Evolutionary conservation across 2,797 vertebrate genomes (phyloP), one percentile per base, ranked within the genome.

Genomic region (Denticeps clupeoides): DNA sequence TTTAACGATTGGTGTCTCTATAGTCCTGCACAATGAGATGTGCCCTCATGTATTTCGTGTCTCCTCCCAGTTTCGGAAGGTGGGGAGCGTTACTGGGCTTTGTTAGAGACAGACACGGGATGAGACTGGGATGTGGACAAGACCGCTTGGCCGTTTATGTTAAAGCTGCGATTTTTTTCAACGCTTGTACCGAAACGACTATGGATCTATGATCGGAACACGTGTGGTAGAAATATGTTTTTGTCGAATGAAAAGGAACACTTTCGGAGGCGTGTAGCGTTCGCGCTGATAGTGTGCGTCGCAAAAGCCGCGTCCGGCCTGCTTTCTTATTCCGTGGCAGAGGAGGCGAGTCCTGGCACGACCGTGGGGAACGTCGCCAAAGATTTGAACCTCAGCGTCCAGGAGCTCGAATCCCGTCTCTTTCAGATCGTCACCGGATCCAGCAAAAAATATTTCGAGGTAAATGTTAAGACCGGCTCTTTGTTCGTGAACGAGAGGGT

Each of bases 291-390:
- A 58, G 32, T 48, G 35, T 59, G 1, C 41, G 41, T 23, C 32
- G 67, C 56, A 67, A 24, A 64, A 35, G 23, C 55, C 25, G 68
- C 63, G 26, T 45, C 28, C 28, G 77, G 72, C 4, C 82, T 83
- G 61, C 64, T 86, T 40, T 70, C 69, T 1, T 83, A 81, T 41
- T 74, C 77, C 2, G 63, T 83, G 1, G 55, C 64, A 8, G 82
- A 84, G 58, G 78, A 82, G 51, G 61, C 61, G 25, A 70, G 77
- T 23, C 27, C 9, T 4, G 78, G 72, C 13, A 75, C 71, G 7
- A 41, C 58, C 7, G 67, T 82, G 4, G 82, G 74, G 45, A 82
- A 82, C 63, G 29, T 82, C 11, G 77, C 75, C 0, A 77, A 76
- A 28, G 76, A 82, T 69, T 56, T 82, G 11, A 72, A 54, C 8